A percentile compares a stretch with the other conserved stretches of the same genome.
phyloP scores from a whole-genome alignment of 2,888 invertebrate genomes.

The Pollenia griseotomentosa region DNA sequence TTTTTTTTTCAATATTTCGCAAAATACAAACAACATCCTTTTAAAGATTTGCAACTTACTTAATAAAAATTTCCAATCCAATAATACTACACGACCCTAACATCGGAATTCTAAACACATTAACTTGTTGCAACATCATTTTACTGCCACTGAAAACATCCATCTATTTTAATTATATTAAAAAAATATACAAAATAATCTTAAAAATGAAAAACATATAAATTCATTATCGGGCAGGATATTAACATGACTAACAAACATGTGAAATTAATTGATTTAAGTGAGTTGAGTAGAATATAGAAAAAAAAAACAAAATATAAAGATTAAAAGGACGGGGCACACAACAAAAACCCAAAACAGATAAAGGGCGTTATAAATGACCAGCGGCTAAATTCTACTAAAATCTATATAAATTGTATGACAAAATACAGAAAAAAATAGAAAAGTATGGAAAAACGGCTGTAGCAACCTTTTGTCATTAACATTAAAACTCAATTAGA shows the following conservation, averaged over 20 bases:
- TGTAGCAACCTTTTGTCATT: constrained; percentile 67
- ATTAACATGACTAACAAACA: constrained; percentile 81
- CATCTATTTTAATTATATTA: constrained; percentile 15
- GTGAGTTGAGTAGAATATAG: constrained; percentile 33
- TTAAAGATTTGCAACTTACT: neutral
- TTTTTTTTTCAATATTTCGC: too few relatives aligned
- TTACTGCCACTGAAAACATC: neutral
- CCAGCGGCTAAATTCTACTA: constrained; percentile 79
- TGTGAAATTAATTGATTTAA: constrained; percentile 81
- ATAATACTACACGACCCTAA: neutral
- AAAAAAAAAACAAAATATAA: constrained; percentile 17
- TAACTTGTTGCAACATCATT: constrained; percentile 16
- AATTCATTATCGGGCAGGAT: constrained; percentile 79
- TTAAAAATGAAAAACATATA: constrained; percentile 30
- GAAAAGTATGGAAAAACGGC: constrained; percentile 2
- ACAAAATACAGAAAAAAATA: constrained; percentile 42
- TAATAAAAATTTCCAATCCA: neutral
- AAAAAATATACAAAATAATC: constrained; percentile 27
- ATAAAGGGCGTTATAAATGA: constrained; percentile 79
- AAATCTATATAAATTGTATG: constrained; percentile 42
- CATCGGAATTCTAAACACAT: neutral
- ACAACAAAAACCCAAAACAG: constrained; percentile 36
- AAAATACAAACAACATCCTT: too few relatives aligned
- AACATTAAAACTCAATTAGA: constrained; percentile 84
- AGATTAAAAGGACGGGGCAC: constrained; percentile 13